Conservation (phyloP, 2,888 invertebrate species). For the Linnaemya vulpina region DNA sequence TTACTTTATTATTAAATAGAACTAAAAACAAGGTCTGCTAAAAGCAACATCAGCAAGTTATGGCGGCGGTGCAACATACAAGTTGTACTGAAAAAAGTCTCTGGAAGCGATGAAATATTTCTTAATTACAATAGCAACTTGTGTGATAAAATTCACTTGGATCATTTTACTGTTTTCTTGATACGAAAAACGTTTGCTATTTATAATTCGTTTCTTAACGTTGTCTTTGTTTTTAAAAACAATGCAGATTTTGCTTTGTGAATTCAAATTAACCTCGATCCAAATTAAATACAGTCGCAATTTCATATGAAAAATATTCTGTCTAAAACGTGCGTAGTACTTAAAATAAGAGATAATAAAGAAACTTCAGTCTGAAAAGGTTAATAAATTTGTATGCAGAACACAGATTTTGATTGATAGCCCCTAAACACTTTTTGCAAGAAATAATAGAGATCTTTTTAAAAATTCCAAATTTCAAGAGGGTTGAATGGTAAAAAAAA, state of each 20-base stretch:
- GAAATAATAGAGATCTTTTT: not conserved
- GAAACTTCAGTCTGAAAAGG: conserved; percentile 18
- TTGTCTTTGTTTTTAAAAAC: conserved; percentile 1
- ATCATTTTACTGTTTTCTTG: not conserved
- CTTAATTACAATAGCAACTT: no score
- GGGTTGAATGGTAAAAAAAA: conserved; percentile 25
- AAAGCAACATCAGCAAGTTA: no score
- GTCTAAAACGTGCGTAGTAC: conserved; percentile 51
- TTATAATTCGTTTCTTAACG: not conserved
- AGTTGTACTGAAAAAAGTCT: no score
- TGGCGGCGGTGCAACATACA: no score
- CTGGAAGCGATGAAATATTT: no score
- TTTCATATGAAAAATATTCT: conserved; percentile 36
- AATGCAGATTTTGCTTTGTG: conserved; percentile 2
- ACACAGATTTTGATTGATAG: conserved; percentile 70
- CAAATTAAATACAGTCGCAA: conserved; percentile 57
- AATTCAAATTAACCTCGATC: conserved; percentile 69
- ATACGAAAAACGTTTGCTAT: not conserved
- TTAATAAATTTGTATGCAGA: conserved; percentile 63
- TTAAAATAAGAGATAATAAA: conserved; percentile 51
- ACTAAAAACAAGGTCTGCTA: no score
- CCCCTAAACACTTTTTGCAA: conserved; percentile 46
- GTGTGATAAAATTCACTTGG: not conserved
- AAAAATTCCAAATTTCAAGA: conserved; percentile 4
- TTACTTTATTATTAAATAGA: no score